Base-by-base conservation (phyloP, 2,888 invertebrate species). In the Sinhomidia bicolor region DNA sequence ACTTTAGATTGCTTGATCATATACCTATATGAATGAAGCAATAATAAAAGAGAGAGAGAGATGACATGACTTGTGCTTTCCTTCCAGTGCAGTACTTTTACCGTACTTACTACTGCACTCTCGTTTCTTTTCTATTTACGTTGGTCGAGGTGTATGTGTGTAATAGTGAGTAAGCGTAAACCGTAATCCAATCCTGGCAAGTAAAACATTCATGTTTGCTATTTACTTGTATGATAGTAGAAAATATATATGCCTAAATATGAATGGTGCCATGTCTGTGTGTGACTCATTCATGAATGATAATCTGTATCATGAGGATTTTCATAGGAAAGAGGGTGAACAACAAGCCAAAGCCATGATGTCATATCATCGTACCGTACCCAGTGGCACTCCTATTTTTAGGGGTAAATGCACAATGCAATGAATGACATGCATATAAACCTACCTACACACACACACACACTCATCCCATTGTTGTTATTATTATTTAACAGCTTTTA, bases 221-320 rank as follows among this genome's bases (percentile, higher is more conserved):
- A 20, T 7, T 17, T 51, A 9, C n/a, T 74, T 47, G 74, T 74
- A 23, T 26, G n/a, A 51, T 26, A 26, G 26, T n/a, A 26, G 47
- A 29, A 74, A n/a, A 47, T 41, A 32, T 32, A 32, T 44, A 71
- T n/a, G n/a, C n/a, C n/a, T n/a, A 51, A 6, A 68, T 68, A 14
- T 68, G 68, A 74, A 74, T 74, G 71, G 71, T 71, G 74, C n/a
- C 44, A 74, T 74, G 44, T 74, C 47, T 47, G 74, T 47, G 51
- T 76, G 76, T 76, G 76, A 76, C 76, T 71, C 71, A 71, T 17
- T 51, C 54, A 76, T 76, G 76, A 76, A 76, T 76, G 76, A 71
- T 54, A 76, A 76, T 76, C 54, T 76, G 76, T 51, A 54, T 17
- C 20, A 74, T 26, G 68, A 68, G 68, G 32, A 65, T 29, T 47